A percentile compares a stretch with the other conserved stretches of the same genome.
Evolutionary conservation across 1,140 invertebrate genomes (phyloP).

Genomic region (Mycetomoellerius zeteki): DNA sequence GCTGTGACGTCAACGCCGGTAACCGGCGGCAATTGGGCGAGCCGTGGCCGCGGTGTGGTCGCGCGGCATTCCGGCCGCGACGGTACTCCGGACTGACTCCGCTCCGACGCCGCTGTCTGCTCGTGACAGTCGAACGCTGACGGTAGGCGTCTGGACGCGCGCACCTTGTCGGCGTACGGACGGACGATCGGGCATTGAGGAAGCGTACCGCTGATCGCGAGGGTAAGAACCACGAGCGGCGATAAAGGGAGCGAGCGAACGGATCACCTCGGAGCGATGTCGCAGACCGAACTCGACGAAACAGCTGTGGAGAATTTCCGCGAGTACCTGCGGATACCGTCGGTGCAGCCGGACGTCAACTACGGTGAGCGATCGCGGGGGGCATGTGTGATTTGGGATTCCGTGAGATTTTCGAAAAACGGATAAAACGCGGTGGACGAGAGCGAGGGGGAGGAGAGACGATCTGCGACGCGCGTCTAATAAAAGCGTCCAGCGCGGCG

Average conservation of each 20-base stretch:
- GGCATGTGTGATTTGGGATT: neutral
- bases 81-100: neutral
- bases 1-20: conserved; percentile 67
- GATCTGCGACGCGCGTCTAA: neutral
- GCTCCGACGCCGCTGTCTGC: conserved; percentile 73
- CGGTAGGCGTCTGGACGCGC: conserved; percentile 54
- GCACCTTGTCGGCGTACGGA: neutral
- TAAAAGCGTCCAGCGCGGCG: conserved; percentile 9
- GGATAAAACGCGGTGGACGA: neutral
- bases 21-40: conserved; percentile 74
- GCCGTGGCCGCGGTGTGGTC: neutral
- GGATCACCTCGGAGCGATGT: conserved; percentile 69
- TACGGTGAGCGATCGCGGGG: conserved; percentile 89
- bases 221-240: no score
- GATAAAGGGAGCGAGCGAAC: conserved; percentile 50
- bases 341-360: conserved; percentile 93
- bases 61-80: conserved; percentile 13
- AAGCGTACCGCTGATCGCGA: no score
- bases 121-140: conserved; percentile 76
- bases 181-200: neutral
- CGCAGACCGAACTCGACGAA: conserved; percentile 84
- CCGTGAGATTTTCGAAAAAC: neutral
- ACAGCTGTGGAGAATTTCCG: conserved; percentile 92
- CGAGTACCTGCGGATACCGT: conserved; percentile 93
- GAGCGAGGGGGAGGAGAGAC: neutral